Percentiles rank a stretch among this genome's conserved stretches.
Conservation (phyloP, 2,113 vertebrate genomes). For the Setophaga petechia region DNA sequence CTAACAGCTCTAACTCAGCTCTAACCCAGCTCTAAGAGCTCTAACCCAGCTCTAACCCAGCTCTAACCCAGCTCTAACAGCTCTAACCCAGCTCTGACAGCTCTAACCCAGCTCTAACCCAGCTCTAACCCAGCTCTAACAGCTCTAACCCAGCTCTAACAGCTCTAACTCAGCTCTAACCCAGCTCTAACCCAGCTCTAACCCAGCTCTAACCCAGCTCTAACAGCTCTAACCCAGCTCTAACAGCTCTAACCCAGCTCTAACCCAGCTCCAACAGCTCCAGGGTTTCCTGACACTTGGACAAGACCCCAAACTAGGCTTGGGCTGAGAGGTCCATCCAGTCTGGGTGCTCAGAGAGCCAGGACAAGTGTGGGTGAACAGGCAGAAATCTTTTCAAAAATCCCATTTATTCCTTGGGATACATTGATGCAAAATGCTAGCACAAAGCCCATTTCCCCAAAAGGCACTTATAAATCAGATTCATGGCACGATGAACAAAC, state of each 20-base stretch:
- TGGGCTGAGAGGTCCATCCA: neutral
- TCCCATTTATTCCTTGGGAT: neutral
- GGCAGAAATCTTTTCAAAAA: accelerated
- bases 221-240: no score
- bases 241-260: no score
- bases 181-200: no score
- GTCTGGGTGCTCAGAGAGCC: neutral
- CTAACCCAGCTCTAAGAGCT: no score
- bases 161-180: no score
- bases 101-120: no score
- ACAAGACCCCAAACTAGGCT: neutral
- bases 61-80: no score
- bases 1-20: no score
- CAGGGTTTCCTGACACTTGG: neutral
- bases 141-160: no score
- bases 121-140: no score
- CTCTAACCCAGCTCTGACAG: neutral
- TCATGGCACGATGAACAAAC: neutral
- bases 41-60: no score
- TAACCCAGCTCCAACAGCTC: neutral
- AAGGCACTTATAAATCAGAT: neutral
- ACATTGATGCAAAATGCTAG: neutral
- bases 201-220: no score
- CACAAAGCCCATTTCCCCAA: neutral
- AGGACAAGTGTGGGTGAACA: neutral